Evolutionary conservation across 1,140 invertebrate species (phyloP).

Genomic region (Trinorchestia longiramus): DNA sequence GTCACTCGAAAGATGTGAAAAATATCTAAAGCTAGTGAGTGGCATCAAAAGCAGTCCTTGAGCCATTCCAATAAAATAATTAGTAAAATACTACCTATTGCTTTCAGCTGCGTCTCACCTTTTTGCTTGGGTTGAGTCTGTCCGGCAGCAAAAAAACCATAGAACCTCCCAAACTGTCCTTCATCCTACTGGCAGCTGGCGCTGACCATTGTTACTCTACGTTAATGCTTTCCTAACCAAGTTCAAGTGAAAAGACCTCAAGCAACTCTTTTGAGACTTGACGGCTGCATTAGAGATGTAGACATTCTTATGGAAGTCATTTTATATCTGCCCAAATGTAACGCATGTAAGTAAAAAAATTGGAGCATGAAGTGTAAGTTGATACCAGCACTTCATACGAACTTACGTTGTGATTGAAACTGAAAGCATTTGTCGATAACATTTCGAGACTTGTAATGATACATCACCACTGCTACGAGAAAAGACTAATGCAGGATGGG

Average conservation of each 20-base stretch:
- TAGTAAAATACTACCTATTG: background rate
- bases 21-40: background rate
- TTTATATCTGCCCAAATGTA: background rate
- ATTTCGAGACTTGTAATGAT: no score
- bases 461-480: no score
- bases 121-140: conserved; percentile 55
- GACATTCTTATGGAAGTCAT: background rate
- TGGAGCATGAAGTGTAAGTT: background rate
- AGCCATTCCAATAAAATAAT: background rate
- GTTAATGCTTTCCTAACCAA: background rate
- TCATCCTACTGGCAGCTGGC: background rate
- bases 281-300: background rate
- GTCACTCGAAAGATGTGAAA: background rate
- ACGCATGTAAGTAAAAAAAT: background rate
- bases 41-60: background rate
- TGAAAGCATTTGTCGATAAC: no score
- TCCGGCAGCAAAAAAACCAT: conserved; percentile 57
- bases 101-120: conserved; percentile 9
- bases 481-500: no score
- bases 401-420: background rate
- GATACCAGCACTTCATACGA: background rate
- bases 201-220: background rate
- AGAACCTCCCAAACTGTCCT: conserved; percentile 46
- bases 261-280: background rate
- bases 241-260: background rate